phyloP scores from a whole-genome alignment of 92 coral and sea anemone species.

The Galaxea fascicularis region DNA sequence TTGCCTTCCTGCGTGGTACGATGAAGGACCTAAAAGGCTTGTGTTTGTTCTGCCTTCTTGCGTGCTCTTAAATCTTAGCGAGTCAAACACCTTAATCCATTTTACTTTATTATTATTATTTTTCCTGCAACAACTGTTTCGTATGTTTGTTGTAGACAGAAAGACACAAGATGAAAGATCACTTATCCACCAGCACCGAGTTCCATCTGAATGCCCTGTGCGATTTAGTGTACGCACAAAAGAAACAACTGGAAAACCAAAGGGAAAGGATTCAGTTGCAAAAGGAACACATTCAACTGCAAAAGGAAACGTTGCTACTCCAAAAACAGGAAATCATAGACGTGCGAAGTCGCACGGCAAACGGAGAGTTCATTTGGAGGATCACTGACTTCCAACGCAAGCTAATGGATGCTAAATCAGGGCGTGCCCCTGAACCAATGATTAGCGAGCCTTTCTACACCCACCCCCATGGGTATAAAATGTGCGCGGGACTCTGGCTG shows the following conservation, averaged over 20 bases:
- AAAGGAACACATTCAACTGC: constrained; percentile 95
- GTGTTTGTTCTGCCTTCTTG: too few relatives aligned
- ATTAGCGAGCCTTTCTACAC: constrained; percentile 98
- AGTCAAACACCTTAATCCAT: not conserved
- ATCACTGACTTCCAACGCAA: constrained; percentile 84
- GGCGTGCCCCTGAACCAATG: constrained; percentile 92
- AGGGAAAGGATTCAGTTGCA: constrained; percentile 93
- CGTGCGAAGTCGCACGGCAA: constrained; percentile 86
- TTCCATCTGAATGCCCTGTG: constrained; percentile 79
- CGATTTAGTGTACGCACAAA: constrained; percentile 78
- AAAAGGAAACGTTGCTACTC: constrained; percentile 82
- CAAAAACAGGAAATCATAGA: constrained; percentile 91
- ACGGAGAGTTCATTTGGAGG: constrained; percentile 94
- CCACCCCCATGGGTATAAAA: constrained; percentile 96
- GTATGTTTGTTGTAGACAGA: constrained; percentile 70
- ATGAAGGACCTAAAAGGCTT: too few relatives aligned
- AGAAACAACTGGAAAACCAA: constrained; percentile 84
- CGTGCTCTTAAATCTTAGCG: not conserved
- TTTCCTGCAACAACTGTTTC: not conserved
- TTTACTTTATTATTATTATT: not conserved
- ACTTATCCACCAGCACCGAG: constrained; percentile 66
- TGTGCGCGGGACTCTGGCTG: constrained; percentile 98
- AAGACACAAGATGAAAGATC: constrained; percentile 87
- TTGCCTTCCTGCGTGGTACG: not conserved
- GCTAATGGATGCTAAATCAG: constrained; percentile 89